A percentile compares a stretch with the other conserved stretches of the same genome.
phyloP scores from a whole-genome alignment of 2,888 invertebrate genomes.

The Eupeodes latifasciatus region DNA sequence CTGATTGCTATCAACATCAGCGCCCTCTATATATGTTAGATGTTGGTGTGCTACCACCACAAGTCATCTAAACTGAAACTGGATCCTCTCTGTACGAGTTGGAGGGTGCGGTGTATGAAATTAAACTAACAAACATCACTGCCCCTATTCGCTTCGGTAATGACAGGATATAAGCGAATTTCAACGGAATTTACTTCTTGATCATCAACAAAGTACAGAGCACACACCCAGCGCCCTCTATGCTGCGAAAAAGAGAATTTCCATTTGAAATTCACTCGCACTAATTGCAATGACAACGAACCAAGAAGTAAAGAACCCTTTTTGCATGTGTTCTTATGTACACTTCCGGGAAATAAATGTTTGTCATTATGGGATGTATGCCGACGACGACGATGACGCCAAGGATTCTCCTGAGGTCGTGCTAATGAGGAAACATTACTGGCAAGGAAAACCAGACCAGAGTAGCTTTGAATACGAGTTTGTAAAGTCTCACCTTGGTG shows the following conservation, averaged over 20 bases:
- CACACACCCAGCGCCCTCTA: slow-evolving; percentile 39
- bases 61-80: background rate
- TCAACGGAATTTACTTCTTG: background rate
- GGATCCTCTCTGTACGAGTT: background rate
- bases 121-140: background rate
- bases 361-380: slow-evolving; percentile 50
- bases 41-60: background rate
- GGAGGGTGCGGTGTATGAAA: background rate
- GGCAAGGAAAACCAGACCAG: slow-evolving; percentile 1
- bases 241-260: slow-evolving; percentile 18
- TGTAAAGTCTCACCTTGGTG: slow-evolving; percentile 24
- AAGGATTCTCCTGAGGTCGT: slow-evolving; percentile 46
- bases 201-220: background rate
- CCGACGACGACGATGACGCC: background rate
- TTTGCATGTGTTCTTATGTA: slow-evolving; percentile 20
- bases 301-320: slow-evolving; percentile 29
- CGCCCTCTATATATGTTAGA: background rate
- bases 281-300: slow-evolving; percentile 52
- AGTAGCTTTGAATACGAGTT: too few species aligned
- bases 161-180: slow-evolving; percentile 5
- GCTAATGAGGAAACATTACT: slow-evolving; percentile 70
- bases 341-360: slow-evolving; percentile 69
- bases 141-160: background rate
- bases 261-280: slow-evolving; percentile 52
- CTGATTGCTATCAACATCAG: background rate